phyloP scores from a whole-genome alignment of 2,797 vertebrate species.

The Urophycis tenuis region DNA sequence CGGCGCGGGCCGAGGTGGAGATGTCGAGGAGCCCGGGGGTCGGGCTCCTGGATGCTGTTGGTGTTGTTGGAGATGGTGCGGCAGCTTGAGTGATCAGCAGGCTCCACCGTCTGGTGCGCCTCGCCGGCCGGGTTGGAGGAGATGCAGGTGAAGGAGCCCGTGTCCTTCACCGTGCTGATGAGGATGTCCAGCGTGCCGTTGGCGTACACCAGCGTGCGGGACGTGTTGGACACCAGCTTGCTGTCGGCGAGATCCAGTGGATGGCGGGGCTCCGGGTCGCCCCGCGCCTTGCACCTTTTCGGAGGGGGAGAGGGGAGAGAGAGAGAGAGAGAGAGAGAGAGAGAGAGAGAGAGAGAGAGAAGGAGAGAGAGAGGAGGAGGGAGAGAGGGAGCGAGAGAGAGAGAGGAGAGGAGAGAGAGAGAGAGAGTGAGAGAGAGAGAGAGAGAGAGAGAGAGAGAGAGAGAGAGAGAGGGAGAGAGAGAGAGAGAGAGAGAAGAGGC shows the following conservation, averaged over 20 bases:
- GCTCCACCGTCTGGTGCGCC: conserved; percentile 85
- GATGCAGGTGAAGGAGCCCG: conserved; percentile 93
- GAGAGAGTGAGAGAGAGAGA: too few relatives aligned
- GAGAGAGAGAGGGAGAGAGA: too few relatives aligned
- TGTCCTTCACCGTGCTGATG: conserved; percentile 95
- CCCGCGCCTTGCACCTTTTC: conserved; percentile 88
- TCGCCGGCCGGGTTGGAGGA: conserved; percentile 96
- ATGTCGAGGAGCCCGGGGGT: conserved; percentile 96
- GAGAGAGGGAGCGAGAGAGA: too few relatives aligned
- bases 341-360: conserved; percentile 14
- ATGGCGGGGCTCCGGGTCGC: conserved; percentile 95
- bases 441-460: too few relatives aligned
- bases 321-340: too few relatives aligned
- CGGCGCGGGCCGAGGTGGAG: conserved; percentile 90
- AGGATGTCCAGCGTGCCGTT: conserved; percentile 95
- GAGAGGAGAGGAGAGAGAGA: too few relatives aligned
- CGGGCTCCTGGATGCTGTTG: conserved; percentile 88
- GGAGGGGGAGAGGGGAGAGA: too few relatives aligned
- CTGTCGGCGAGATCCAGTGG: conserved; percentile 97
- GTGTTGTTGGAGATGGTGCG: conserved; percentile 94
- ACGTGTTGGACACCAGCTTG: conserved; percentile 91
- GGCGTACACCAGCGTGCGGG: conserved; percentile 83
- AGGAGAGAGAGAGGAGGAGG: conserved; percentile 24
- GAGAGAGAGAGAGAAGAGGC: too few relatives aligned
- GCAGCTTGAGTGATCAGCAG: conserved; percentile 94